Base-by-base conservation (phyloP, 2,113 vertebrate species). In the Hyperopisus bebe region DNA sequence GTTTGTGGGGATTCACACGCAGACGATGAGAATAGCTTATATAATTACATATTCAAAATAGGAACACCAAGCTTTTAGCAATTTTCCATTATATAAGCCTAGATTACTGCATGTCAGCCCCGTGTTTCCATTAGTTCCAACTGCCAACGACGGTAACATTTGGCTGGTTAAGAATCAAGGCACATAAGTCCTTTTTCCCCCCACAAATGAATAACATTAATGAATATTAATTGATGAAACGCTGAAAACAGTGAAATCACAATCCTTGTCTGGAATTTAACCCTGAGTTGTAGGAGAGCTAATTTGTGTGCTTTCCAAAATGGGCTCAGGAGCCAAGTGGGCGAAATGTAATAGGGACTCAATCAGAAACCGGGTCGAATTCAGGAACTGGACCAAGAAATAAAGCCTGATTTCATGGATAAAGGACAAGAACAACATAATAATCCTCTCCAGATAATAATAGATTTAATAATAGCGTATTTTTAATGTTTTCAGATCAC, bases 391-490 rank as follows among this genome's bases (percentile, higher is more conserved):
- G 87, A 87, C 85, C 44, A 31, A 87, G 31, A 35, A 55, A 39
- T 21, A 87, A 35, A 62, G 35, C 55, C 39, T 44, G 55, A 88
- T 62, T 88, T 58, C 47, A 51, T 80, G 88, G 88, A 80, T 51
- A 21, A n/a, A 80, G 88, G 66, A 89, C 31, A 55, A 39, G 53
- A 42, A 62, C 24, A 53, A 31, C 55, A 88, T 24, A 74, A 48
- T 35, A 50, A 50, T 80, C 27, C 19, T 66, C 87, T 58, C 35
- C 19, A 50, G 66, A 51, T 89, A 80, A 74, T 80, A 80, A 80
- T 13, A 89, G 46, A 24, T 50, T 80, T 80, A 48, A 50, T 88
- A 62, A 44, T 62, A 62, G 55, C 19, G 53, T 89, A 51, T 80
- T 88, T 80, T 50, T 51, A 80, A 77, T 35, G 70, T 74, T 80